Percentiles rank a stretch among this genome's conserved stretches.
Conservation (phyloP, 2,113 vertebrate genomes). For the Clarias gariepinus region DNA sequence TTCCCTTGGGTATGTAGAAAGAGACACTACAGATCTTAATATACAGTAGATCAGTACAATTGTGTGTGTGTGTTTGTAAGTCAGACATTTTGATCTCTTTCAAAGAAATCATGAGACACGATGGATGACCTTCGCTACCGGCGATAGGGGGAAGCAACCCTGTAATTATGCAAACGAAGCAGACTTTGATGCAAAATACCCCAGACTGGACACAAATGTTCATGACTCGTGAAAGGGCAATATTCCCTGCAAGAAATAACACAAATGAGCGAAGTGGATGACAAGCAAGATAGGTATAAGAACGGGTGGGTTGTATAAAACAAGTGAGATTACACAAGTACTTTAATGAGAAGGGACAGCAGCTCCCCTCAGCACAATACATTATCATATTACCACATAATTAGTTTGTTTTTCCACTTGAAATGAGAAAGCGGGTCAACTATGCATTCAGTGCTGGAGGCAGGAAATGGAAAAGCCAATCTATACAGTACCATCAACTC, state of each 20-base stretch:
- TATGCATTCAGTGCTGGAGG: conserved; percentile 82
- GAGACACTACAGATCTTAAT: conserved; percentile 16
- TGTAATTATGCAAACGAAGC: conserved; percentile 90
- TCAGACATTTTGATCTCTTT: conserved; percentile 18
- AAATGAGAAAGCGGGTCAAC: conserved; percentile 95
- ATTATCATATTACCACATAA: conserved; percentile 99
- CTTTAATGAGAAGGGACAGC: conserved; percentile 75
- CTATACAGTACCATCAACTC: conserved; percentile 24
- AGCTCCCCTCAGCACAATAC: conserved; percentile 85
- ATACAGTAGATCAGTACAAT: neutral
- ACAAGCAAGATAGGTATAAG: conserved; percentile 18
- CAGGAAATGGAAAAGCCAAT: conserved; percentile 67
- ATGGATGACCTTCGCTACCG: conserved; percentile 56
- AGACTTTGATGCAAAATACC: conserved; percentile 85
- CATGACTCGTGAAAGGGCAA: conserved; percentile 95
- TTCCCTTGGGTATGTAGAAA: conserved; percentile 30
- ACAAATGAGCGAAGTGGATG: conserved; percentile 69
- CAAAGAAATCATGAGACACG: conserved; percentile 44
- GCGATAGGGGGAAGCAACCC: conserved; percentile 76
- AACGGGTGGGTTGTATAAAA: conserved; percentile 40
- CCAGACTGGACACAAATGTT: conserved; percentile 88
- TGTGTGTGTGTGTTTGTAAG: conserved; percentile 34
- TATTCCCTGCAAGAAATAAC: conserved; percentile 97
- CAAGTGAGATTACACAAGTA: conserved; percentile 52
- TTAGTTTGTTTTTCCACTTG: conserved; percentile 99